Evolutionary conservation across 2,797 vertebrate genomes (phyloP).

Genomic region (Capromys pilorides): DNA sequence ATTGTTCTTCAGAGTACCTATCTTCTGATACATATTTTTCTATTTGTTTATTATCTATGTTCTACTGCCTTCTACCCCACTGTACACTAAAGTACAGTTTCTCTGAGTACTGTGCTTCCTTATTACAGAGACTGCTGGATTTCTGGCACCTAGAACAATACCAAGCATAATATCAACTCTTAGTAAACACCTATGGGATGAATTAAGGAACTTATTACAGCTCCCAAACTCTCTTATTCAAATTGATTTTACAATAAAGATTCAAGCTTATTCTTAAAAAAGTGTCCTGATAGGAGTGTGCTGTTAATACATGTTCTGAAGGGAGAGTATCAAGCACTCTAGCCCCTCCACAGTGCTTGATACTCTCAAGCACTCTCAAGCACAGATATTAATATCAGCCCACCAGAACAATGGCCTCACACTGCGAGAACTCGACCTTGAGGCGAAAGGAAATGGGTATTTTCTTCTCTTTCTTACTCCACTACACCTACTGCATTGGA

Average conservation of each 20-base stretch:
- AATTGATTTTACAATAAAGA: neutral
- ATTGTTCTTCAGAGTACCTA: neutral
- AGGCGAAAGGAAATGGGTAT: rapidly evolving
- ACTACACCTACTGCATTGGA: rapidly evolving
- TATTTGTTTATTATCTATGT: neutral
- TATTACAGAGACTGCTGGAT: neutral
- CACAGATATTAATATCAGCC: too few relatives aligned
- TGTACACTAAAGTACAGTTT: neutral
- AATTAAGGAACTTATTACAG: neutral
- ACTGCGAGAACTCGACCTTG: rapidly evolving
- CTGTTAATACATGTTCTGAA: too few relatives aligned
- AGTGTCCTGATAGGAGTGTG: neutral
- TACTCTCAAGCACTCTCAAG: too few relatives aligned
- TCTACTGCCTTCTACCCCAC: rapidly evolving
- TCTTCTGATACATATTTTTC: neutral
- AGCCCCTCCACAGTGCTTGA: too few relatives aligned
- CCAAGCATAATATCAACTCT: neutral
- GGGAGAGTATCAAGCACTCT: too few relatives aligned
- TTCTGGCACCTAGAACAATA: neutral
- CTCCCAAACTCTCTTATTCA: neutral
- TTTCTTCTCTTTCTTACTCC: neutral
- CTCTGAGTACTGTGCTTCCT: neutral
- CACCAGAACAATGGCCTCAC: rapidly evolving
- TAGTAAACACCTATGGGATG: neutral
- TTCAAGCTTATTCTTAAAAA: neutral